Evolutionary conservation across 2,888 invertebrate species (phyloP).

Genomic region (Carterocephalus palaemon): DNA sequence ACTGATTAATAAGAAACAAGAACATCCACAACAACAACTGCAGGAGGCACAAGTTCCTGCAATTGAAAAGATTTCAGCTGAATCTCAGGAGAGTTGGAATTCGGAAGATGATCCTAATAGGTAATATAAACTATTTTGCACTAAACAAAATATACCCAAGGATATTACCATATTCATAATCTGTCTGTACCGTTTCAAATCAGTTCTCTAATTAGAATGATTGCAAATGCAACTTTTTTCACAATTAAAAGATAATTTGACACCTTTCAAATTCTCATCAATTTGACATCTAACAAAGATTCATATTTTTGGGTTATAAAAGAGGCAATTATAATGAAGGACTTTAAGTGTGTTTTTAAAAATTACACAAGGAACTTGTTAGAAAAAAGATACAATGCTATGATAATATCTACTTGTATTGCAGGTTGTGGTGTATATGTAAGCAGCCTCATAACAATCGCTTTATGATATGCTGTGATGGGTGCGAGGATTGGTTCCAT

Average conservation of each 20-base stretch:
- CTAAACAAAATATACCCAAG: no score
- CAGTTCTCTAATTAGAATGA: no score
- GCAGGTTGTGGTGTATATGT: slow-evolving; percentile 95
- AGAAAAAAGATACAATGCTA: neutral
- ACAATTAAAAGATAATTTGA: no score
- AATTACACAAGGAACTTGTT: neutral
- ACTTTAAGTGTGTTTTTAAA: neutral
- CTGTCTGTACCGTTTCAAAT: no score
- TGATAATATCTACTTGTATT: slow-evolving; percentile 23
- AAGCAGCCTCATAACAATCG: slow-evolving; percentile 96
- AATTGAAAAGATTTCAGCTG: slow-evolving; percentile 66
- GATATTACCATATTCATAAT: no score
- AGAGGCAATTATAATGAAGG: neutral
- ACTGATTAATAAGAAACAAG: slow-evolving; percentile 51
- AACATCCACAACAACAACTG: slow-evolving; percentile 31
- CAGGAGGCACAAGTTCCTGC: slow-evolving; percentile 34
- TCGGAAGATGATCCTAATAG: slow-evolving; percentile 96
- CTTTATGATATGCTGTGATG: slow-evolving; percentile 98
- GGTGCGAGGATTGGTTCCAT: slow-evolving; percentile 98
- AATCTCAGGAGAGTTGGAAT: slow-evolving; percentile 83
- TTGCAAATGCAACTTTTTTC: no score
- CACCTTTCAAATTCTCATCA: no score
- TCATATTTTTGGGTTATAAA: neutral
- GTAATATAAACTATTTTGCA: slow-evolving; percentile 44
- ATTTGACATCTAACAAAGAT: slow-evolving; percentile 6